Conservation (phyloP, 2,113 vertebrate species). For the Heloderma charlesbogerti region DNA sequence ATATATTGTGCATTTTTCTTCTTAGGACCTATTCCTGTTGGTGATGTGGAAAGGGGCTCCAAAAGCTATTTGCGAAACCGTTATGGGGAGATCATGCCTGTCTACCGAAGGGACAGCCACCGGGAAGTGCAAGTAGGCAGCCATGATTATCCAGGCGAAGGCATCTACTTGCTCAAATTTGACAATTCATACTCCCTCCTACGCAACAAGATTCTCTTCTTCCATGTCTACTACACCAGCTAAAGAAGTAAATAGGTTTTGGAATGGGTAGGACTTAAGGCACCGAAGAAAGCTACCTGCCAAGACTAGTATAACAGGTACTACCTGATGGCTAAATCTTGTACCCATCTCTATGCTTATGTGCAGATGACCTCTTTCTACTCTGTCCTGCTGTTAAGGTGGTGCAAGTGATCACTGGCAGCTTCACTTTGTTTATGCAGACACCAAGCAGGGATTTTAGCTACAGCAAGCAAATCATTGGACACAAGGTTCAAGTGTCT, state of each 20-base stretch:
- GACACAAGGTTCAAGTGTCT: constrained; percentile 15
- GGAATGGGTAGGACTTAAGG: constrained; percentile 53
- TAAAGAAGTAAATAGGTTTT: constrained; percentile 61
- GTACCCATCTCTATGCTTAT: constrained; percentile 51
- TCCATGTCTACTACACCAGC: constrained; percentile 93
- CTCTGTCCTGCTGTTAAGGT: constrained; percentile 39
- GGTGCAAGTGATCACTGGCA: constrained; percentile 25
- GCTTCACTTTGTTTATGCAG: constrained; percentile 51
- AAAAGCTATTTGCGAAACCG: constrained; percentile 83
- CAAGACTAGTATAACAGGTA: constrained; percentile 33
- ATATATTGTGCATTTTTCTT: constrained; percentile 14
- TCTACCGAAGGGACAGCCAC: constrained; percentile 96
- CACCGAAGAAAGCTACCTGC: constrained; percentile 62
- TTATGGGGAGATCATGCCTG: constrained; percentile 90
- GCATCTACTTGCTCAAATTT: constrained; percentile 96
- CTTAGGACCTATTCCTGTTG: constrained; percentile 85
- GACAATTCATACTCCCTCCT: constrained; percentile 98
- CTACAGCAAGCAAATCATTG: constrained; percentile 1
- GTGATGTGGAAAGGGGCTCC: constrained; percentile 94
- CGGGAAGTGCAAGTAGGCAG: constrained; percentile 90
- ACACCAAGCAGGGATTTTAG: background rate
- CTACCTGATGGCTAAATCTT: constrained; percentile 46
- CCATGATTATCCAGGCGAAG: constrained; percentile 95
- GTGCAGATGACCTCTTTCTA: constrained; percentile 43
- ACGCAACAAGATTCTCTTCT: constrained; percentile 97